Evolutionary conservation across 2,797 vertebrate species (phyloP).

Genomic region (Nothura maculosa): DNA sequence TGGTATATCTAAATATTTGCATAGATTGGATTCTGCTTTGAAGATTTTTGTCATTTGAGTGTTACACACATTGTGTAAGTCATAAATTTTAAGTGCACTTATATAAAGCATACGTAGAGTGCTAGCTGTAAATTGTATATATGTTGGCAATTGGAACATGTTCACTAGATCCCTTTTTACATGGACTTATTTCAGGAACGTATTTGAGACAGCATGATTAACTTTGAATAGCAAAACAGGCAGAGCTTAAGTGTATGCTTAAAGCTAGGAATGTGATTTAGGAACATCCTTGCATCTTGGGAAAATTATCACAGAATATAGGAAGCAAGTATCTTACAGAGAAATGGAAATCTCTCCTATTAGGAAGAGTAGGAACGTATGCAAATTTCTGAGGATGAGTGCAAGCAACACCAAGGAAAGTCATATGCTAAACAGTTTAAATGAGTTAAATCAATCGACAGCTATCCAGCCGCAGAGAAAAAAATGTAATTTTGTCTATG

Average conservation of each 20-base stretch:
- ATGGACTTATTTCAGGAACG: not conserved
- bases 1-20: constrained; percentile 24
- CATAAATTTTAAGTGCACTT: not conserved
- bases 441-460: constrained; percentile 16
- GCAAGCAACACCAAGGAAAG: not conserved
- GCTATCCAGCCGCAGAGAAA: not conserved
- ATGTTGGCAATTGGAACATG: not conserved
- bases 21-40: not conserved
- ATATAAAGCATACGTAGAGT: not conserved
- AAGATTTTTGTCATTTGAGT: not conserved
- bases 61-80: not conserved
- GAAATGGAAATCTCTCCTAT: not conserved
- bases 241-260: not conserved
- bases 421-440: not conserved
- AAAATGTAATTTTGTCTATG: constrained; percentile 7
- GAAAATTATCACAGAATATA: not conserved
- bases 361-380: not conserved
- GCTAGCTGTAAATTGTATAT: not conserved
- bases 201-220: not conserved
- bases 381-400: not conserved
- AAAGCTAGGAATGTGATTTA: not conserved
- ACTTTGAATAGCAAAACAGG: not conserved
- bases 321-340: not conserved
- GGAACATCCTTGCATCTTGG: not conserved
- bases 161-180: not conserved